Conservation (phyloP, 2,888 invertebrate species). For the Nemoura dubitans region DNA sequence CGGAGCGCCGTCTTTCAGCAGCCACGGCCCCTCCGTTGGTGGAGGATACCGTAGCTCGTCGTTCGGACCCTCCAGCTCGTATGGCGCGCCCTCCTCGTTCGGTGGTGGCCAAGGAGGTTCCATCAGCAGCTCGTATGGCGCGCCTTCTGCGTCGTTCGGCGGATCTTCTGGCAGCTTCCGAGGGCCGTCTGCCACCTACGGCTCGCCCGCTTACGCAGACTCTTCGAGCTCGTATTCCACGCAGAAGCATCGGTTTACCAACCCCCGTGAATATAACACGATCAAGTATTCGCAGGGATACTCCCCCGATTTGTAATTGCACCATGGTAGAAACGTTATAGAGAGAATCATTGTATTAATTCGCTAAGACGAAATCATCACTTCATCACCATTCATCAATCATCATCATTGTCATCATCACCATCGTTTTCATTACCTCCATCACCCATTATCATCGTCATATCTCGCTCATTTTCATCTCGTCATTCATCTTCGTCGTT, state of each 20-base stretch:
- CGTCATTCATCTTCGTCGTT: neutral
- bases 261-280: slow-evolving; percentile 23
- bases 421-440: neutral
- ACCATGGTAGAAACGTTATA: neutral
- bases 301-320: neutral
- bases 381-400: neutral
- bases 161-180: slow-evolving; percentile 39
- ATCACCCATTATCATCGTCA: neutral
- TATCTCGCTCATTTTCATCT: neutral
- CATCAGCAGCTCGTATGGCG: neutral
- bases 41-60: neutral
- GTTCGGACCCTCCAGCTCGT: slow-evolving; percentile 16
- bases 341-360: too few species aligned
- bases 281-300: slow-evolving; percentile 36
- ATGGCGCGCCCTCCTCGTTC: slow-evolving; percentile 9
- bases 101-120: neutral
- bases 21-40: slow-evolving; percentile 1
- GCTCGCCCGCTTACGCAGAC: neutral
- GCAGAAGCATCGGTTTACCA: neutral
- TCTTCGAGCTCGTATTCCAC: neutral
- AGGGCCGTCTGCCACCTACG: slow-evolving; percentile 34
- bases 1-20: slow-evolving; percentile 1
- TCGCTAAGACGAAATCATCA: neutral
- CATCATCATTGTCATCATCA: slow-evolving; percentile 5
- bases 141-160: slow-evolving; percentile 16